phyloP scores from a whole-genome alignment of 2,113 vertebrate species.

The Phyllostomus discolor region DNA sequence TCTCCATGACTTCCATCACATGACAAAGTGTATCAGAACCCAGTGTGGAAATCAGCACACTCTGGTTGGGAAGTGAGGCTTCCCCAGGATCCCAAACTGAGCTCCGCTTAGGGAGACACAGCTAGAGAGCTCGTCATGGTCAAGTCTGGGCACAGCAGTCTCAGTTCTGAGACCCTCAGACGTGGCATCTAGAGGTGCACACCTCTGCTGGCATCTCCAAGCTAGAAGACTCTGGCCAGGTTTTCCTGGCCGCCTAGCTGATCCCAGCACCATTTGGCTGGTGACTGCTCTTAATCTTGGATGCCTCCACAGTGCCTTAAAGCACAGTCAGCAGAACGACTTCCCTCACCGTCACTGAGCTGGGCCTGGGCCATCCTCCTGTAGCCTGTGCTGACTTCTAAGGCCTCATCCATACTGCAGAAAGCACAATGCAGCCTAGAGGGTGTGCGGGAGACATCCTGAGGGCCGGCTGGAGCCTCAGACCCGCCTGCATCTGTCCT shows the following conservation, averaged over 20 bases:
- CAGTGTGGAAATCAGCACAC: neutral
- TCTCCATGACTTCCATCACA: neutral
- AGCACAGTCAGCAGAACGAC: conserved; percentile 59
- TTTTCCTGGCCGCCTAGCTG: conserved; percentile 20
- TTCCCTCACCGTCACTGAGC: conserved; percentile 8
- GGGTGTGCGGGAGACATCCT: neutral
- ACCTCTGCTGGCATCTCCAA: conserved; percentile 10
- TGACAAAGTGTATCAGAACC: neutral
- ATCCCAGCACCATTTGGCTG: conserved; percentile 49
- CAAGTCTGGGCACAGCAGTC: neutral
- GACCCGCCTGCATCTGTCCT: neutral
- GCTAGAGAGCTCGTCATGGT: neutral
- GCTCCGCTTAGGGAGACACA: neutral
- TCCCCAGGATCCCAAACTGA: neutral
- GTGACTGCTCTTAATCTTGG: conserved; percentile 40
- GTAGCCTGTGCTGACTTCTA: neutral
- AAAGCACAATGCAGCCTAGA: neutral
- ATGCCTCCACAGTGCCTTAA: neutral
- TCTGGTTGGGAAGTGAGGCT: neutral
- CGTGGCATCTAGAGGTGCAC: neutral
- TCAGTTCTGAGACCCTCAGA: neutral
- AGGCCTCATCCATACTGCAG: conserved; percentile 9
- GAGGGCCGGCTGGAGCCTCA: neutral
- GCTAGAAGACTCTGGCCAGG: conserved; percentile 22
- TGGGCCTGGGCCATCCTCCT: conserved; percentile 35